phyloP scores from a whole-genome alignment of 2,888 invertebrate genomes.

The Masnerella sp. region DNA sequence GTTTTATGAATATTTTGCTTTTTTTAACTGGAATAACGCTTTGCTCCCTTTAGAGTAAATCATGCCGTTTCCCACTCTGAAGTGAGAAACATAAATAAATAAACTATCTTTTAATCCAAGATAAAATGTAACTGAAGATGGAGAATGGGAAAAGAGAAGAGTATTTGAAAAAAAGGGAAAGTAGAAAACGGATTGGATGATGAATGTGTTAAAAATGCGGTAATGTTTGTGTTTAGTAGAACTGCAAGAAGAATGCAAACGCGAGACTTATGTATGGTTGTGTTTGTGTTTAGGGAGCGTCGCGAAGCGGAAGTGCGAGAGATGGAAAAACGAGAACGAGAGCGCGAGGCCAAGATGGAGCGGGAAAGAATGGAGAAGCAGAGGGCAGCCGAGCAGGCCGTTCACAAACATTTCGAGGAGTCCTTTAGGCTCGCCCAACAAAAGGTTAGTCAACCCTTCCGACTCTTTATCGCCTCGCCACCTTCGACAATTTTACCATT shows the following conservation, averaged over 20 bases:
- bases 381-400: slow-evolving; percentile 82
- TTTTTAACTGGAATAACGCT: too few relatives aligned
- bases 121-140: too few relatives aligned
- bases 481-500: slow-evolving; percentile 20
- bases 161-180: too few relatives aligned
- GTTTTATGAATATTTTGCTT: too few relatives aligned
- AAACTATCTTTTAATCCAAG: too few relatives aligned
- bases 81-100: too few relatives aligned
- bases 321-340: slow-evolving; percentile 79
- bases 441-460: slow-evolving; percentile 81
- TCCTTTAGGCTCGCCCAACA: slow-evolving; percentile 88
- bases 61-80: too few relatives aligned
- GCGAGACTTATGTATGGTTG: slow-evolving; percentile 36
- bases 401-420: slow-evolving; percentile 94
- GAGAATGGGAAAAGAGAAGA: too few relatives aligned
- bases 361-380: slow-evolving; percentile 81
- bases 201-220: too few relatives aligned
- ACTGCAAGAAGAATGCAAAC: slow-evolving; percentile 28
- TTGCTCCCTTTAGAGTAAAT: too few relatives aligned
- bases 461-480: slow-evolving; percentile 25
- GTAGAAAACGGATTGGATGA: too few relatives aligned
- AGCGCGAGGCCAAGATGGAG: slow-evolving; percentile 76
- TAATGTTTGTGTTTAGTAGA: too few relatives aligned
- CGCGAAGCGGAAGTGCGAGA: slow-evolving; percentile 85
- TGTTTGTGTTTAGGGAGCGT: slow-evolving; percentile 79